phyloP scores from a whole-genome alignment of 2,888 invertebrate genomes.

The Calephelis perditalis region DNA sequence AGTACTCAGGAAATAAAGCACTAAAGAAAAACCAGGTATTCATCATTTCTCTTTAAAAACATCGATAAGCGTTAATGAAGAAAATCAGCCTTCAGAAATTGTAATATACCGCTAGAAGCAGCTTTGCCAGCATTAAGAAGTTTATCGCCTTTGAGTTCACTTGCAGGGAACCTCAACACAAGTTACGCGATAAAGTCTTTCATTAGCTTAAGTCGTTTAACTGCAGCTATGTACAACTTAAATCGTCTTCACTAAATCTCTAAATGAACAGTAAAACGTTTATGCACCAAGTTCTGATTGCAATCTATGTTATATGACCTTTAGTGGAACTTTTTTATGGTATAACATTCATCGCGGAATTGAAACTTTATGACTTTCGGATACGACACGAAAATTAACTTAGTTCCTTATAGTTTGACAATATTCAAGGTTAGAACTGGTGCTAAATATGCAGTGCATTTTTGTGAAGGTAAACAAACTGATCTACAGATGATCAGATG shows the following conservation, averaged over 20 bases:
- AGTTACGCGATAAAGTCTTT: constrained; percentile 42
- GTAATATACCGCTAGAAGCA: constrained; percentile 10
- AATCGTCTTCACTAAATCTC: constrained; percentile 25
- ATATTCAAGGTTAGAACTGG: background rate
- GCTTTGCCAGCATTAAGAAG: constrained; percentile 15
- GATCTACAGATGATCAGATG: too few species aligned
- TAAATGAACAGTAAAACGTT: constrained; percentile 38
- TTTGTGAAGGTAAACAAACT: too few species aligned
- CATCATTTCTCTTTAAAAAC: background rate
- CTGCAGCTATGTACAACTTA: constrained; percentile 33
- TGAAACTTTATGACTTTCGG: constrained; percentile 8
- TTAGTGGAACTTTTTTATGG: constrained; percentile 11
- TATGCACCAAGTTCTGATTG: constrained; percentile 23
- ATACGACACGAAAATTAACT: constrained; percentile 7
- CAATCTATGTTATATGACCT: constrained; percentile 13
- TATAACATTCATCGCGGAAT: constrained; percentile 6
- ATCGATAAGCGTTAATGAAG: constrained; percentile 10
- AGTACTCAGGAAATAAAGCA: too few species aligned
- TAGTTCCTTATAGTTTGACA: constrained; percentile 1
- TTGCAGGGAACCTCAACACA: constrained; percentile 30
- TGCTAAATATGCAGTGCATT: background rate
- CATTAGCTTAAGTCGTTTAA: constrained; percentile 33
- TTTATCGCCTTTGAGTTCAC: constrained; percentile 31
- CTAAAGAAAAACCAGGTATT: too few species aligned
- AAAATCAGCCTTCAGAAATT: constrained; percentile 12